These are phyloP conservation scores for Delphinapterus leucas DNA, from an alignment of 2,113 vertebrate species.

Conservation along the genomic window DNA sequence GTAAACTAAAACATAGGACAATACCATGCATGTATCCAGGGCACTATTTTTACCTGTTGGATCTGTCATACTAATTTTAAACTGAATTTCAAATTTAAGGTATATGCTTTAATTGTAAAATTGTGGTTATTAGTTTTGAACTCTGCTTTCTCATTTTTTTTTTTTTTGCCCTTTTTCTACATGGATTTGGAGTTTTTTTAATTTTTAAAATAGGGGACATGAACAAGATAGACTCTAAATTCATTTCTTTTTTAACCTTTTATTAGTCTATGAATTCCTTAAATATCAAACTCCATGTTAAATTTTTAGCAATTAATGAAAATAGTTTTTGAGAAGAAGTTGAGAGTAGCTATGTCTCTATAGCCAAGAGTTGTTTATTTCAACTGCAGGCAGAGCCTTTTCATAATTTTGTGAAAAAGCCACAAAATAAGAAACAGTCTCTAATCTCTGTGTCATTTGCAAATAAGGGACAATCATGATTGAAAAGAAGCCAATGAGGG, in stretches of 20 bases:
- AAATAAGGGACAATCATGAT: neutral
- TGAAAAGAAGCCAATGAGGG: neutral
- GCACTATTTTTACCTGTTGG: neutral
- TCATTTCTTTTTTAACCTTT: neutral
- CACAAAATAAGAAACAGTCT: neutral
- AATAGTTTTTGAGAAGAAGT: neutral
- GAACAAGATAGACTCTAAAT: neutral
- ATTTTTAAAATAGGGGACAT: neutral
- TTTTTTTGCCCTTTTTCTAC: neutral
- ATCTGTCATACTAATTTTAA: neutral
- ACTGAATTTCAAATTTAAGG: conserved; percentile 13
- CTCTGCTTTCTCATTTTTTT: neutral
- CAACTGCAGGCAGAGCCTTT: neutral
- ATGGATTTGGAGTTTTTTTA: neutral
- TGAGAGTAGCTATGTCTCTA: neutral
- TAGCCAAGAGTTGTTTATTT: neutral
- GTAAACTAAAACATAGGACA: neutral
- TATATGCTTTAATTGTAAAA: neutral
- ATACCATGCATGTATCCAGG: neutral
- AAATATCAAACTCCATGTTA: conserved; percentile 10
- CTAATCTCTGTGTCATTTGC: neutral
- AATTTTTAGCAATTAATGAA: neutral
- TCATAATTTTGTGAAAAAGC: neutral
- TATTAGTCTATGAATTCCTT: neutral
- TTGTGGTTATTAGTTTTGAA: neutral